Evolutionary conservation across 2,113 vertebrate species (phyloP), one percentile per base, ranked within the genome.

Genomic region (Coturnix japonica): DNA sequence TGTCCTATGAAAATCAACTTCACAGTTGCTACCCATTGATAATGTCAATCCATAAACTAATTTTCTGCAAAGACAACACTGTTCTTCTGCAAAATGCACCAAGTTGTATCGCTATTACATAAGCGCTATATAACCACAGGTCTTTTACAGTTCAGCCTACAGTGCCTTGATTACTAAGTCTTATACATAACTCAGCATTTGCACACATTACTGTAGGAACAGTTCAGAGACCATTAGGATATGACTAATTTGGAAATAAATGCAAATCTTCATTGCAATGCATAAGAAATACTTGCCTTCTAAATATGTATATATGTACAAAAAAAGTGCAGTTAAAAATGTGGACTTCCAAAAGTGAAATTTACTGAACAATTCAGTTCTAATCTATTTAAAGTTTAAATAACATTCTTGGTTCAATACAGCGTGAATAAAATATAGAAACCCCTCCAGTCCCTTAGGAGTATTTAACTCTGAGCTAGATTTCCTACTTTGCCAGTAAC

Each of bases 401-500:
- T 33, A 49, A 59, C 14, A 44, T 6, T 9, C 26, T 53, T 17
- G 1, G 31, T 25, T 88, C 33, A 56, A 44, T 30, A 67, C 49
- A 33, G 41, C 33, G 10, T 65, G 53, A 71, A 81, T 71, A 81
- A 87, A 74, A 59, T 46, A 51, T 13, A 56, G 37, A 33, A 59
- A 85, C 66, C 73, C 30, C 26, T 60, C 63, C 35, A 91, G 64
- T 74, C 44, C 44, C 30, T 72, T 81, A 67, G 53, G 28, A 79
- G 33, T 12, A 65, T 31, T 94, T 91, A 73, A 91, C 46, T 46
- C 63, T 35, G 31, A 72, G 46, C 31, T 76, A 76, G 35, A 76
- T 65, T 79, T 88, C 63, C 53, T 47, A 63, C 53, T 91, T 89
- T 37, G 37, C 77, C 82, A 93, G 80, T 65, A 91, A 91, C 2